These are phyloP conservation scores for Epinotia ramella DNA, from an alignment of 2,888 invertebrate genomes.

Conservation along the genomic window DNA sequence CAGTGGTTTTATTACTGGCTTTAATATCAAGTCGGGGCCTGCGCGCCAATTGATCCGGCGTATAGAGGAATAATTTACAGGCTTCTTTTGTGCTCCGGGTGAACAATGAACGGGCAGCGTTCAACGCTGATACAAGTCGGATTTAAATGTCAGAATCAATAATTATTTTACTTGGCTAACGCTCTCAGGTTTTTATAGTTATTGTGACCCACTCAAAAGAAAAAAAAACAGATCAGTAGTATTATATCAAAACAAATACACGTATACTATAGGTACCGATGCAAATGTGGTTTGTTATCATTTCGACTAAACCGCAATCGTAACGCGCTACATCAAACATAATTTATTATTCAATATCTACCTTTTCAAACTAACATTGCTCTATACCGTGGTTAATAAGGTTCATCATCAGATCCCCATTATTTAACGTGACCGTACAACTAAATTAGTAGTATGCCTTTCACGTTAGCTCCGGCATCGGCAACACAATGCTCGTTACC, in stretches of 20 bases:
- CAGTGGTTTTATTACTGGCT: conserved; percentile 22
- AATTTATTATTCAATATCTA: neutral
- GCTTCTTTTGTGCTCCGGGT: conserved; percentile 22
- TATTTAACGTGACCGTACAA: conserved; percentile 26
- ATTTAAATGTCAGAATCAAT: conserved; percentile 19
- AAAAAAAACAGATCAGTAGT: neutral
- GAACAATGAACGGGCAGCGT: neutral
- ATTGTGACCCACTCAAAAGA: too few relatives aligned
- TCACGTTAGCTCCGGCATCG: conserved; percentile 37
- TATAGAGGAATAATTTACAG: conserved; percentile 14
- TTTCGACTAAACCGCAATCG: conserved; percentile 7
- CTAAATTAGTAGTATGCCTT: conserved; percentile 39
- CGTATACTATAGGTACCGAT: neutral
- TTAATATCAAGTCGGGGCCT: conserved; percentile 11
- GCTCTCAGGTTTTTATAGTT: neutral
- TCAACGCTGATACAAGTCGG: conserved; percentile 6
- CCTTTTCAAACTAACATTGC: neutral
- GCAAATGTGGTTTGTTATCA: conserved; percentile 1
- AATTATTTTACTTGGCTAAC: neutral
- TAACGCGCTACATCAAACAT: neutral
- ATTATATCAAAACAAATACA: neutral
- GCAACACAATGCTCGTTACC: conserved; percentile 59
- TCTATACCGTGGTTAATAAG: neutral
- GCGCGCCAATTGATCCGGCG: conserved; percentile 25
- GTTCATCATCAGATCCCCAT: neutral